Base-by-base conservation (phyloP, 2,797 vertebrate species). In the Sebastes glaucus region DNA sequence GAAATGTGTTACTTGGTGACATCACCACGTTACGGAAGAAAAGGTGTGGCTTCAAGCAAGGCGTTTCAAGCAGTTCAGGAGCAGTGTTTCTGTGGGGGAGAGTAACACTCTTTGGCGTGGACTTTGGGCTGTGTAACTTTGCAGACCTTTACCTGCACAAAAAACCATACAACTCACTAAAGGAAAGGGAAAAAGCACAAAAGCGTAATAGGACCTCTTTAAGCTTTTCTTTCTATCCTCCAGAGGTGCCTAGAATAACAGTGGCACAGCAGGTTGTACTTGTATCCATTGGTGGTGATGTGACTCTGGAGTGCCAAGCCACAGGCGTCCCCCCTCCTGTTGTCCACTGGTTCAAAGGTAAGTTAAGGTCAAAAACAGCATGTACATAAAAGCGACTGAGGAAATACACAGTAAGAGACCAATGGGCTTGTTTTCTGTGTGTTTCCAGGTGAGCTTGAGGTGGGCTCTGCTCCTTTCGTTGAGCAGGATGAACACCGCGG, bases 301-400 rank as follows among this genome's bases (percentile, higher is more conserved):
- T 95, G 0, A 92, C 95, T 71, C 92, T 99, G 73, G 93, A 93
- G 84, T 99, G 98, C 82, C 85, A 74, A 52, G 94, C 89, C 1
- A 91, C 92, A 0, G 98, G 98, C 11, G 59, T 92, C 0, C 97
- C 98, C 4, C 84, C 89, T 1, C 97, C 98, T 6, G 89, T 92
- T 2, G 23, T 99, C 7, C 82, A 79, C 20, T 99, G 98, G 98
- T 96, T 96, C 89, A 97, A 97, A 97, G 97, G 98, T 98, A 87
- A 83, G 74, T 10, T 42, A 4, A 60, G 52, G 57, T 76, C 52
- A 84, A 75, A 80, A 81, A 42, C 27, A 30, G n/a, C 13, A 2
- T 25, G 13, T 23, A 20, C 42, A 16, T 56, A 28, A 49, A 63
- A 52, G 20, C 5, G 5, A 7, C 11, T 33, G 13, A 32, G 11